Evolutionary conservation across 2,797 vertebrate genomes (phyloP).

Genomic region (Cichlasoma orientale): DNA sequence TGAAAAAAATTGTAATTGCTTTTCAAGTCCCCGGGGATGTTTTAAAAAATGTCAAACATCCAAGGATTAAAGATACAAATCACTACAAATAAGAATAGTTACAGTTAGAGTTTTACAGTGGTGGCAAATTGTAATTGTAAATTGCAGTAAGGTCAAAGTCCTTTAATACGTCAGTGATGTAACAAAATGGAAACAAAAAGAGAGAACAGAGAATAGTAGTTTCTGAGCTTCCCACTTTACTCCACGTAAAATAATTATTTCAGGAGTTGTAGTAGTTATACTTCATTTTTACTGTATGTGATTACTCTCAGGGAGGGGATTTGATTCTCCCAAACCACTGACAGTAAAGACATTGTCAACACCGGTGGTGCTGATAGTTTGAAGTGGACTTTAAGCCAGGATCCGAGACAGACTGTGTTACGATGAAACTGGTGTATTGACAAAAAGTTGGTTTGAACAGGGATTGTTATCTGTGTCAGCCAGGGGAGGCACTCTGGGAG

Average conservation of each 20-base stretch:
- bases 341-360: fast-evolving
- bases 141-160: not conserved
- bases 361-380: not conserved
- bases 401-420: not conserved
- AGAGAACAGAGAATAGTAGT: too few relatives aligned
- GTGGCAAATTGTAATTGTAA: not conserved
- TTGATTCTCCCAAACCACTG: not conserved
- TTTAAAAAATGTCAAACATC: not conserved
- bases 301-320: not conserved
- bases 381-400: not conserved
- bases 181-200: not conserved
- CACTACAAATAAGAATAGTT: not conserved
- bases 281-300: too few relatives aligned
- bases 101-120: not conserved
- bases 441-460: not conserved
- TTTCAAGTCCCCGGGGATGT: not conserved
- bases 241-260: too few relatives aligned
- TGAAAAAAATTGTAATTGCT: not conserved
- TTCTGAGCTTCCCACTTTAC: too few relatives aligned
- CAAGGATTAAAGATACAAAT: not conserved
- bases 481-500: not conserved
- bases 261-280: too few relatives aligned
- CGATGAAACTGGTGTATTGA: not conserved
- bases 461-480: fast-evolving
- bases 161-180: not conserved